Conservation (phyloP, 2,888 invertebrate genomes). For the Galeopsomyia nigrocyanea region DNA sequence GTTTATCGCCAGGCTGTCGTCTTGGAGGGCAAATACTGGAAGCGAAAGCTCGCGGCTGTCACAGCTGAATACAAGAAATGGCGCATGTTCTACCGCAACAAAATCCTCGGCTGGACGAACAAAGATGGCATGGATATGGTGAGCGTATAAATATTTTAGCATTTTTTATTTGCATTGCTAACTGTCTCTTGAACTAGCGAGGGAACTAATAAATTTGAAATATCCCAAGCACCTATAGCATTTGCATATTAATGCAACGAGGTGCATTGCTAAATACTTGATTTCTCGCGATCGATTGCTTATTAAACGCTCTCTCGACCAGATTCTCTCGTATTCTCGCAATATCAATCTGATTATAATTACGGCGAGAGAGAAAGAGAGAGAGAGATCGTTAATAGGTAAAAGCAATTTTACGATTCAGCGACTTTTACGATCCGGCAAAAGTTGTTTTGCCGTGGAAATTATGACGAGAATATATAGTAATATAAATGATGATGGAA, state of each 20-base stretch:
- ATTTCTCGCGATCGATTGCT: constrained; percentile 1
- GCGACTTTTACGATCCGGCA: too few species aligned
- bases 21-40: constrained; percentile 99
- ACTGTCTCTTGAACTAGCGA: not conserved
- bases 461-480: too few species aligned
- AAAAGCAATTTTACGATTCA: not conserved
- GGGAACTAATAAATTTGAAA: constrained; percentile 10
- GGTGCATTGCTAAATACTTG: constrained; percentile 3
- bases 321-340: not conserved
- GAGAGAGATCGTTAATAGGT: too few species aligned
- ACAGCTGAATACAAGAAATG: constrained; percentile 99
- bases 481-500: too few species aligned
- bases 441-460: too few species aligned
- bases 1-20: constrained; percentile 84
- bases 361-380: not conserved
- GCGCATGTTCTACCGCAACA: constrained; percentile 91
- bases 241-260: constrained; percentile 11
- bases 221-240: not conserved
- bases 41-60: constrained; percentile 94
- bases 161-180: constrained; percentile 20
- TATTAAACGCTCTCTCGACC: not conserved
- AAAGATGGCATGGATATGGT: constrained; percentile 84
- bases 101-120: constrained; percentile 80
- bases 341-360: not conserved
- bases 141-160: constrained; percentile 55